Evolutionary conservation across 2,888 invertebrate genomes (phyloP), one percentile per base, ranked within the genome.

Genomic region (Gasteruption jaculator): DNA sequence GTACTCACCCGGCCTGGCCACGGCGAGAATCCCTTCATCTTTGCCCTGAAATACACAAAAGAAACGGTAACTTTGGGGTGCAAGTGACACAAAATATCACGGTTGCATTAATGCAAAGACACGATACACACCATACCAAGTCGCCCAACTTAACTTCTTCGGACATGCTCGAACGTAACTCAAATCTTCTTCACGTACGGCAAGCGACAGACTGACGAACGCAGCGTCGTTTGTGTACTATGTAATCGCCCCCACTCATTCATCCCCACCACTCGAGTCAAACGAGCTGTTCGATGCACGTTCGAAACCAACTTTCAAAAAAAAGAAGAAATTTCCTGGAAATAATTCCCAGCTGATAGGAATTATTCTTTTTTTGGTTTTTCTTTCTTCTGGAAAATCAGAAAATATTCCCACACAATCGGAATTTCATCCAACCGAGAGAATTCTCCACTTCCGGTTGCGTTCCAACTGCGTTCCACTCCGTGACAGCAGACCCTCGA

Each of bases 11-110:
- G 88, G 74, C 91, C 93, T 50, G 95, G 94, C 95, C 95, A 95
- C 52, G 92, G 90, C 56, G 91, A 88, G 76, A 91, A 94, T 58
- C 92, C 91, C 79, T 92, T 94, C 92, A 95, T 92, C 81, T 93
- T 94, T 44, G 94, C 93, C 94, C 94, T 95, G 81, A 57, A 81
- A 80, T 56, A 61, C 60, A 67, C 68, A 63, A 63, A 63, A 57
- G 53, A 49, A 52, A 38, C 41, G 36, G 56, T 41, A 15, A 11
- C 11, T 35, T 30, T 19, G 11, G 24, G 27, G 16, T 10, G 14
- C 20, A 15, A 18, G 33, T 29, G 12, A 24, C 11, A 10, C 7
- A 20, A 33, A 15, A 18, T 39, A 19, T 25, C 15, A 42, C 11
- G 4, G 8, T 36, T 24, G 29, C 48, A 43, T 42, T 29, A 33